Conservation (phyloP, 2,888 invertebrate species). For the Drosophila borborema region DNA sequence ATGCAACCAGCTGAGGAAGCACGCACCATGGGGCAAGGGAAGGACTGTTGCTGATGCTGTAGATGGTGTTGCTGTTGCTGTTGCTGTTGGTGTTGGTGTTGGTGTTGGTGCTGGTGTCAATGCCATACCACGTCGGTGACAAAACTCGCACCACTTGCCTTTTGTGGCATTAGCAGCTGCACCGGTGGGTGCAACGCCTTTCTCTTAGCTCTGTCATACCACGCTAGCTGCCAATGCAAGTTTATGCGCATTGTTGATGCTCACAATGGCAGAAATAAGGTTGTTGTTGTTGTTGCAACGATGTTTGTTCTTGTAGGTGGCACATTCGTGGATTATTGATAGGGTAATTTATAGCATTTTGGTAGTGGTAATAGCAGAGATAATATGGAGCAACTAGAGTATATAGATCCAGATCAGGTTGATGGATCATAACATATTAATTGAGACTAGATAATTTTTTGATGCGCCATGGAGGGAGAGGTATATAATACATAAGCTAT, state of each 20-base stretch:
- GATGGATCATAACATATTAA: too few species aligned
- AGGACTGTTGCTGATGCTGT: not conserved
- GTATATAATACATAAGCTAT: too few species aligned
- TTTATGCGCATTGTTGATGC: conserved; percentile 62
- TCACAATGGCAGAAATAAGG: conserved; percentile 35
- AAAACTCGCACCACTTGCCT: conserved; percentile 38
- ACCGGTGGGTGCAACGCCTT: conserved; percentile 10
- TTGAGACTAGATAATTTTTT: not conserved
- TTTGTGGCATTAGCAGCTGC: conserved; percentile 39
- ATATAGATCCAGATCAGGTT: not conserved
- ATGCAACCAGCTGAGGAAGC: conserved; percentile 59
- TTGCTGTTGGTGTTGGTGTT: not conserved
- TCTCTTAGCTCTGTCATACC: too few species aligned
- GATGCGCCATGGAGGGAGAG: not conserved
- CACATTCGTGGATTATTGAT: conserved; percentile 44
- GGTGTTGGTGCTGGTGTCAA: conserved; percentile 11
- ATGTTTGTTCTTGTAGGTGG: conserved; percentile 15
- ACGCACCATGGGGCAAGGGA: conserved; percentile 19
- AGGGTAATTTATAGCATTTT: conserved; percentile 39
- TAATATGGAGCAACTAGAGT: not conserved
- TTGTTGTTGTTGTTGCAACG: conserved; percentile 19
- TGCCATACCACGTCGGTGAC: conserved; percentile 44
- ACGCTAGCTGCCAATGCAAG: conserved; percentile 52
- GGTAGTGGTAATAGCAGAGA: conserved; percentile 1
- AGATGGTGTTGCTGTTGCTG: not conserved